Conservation (phyloP, 2,797 vertebrate genomes). For the Dermochelys coriacea region DNA sequence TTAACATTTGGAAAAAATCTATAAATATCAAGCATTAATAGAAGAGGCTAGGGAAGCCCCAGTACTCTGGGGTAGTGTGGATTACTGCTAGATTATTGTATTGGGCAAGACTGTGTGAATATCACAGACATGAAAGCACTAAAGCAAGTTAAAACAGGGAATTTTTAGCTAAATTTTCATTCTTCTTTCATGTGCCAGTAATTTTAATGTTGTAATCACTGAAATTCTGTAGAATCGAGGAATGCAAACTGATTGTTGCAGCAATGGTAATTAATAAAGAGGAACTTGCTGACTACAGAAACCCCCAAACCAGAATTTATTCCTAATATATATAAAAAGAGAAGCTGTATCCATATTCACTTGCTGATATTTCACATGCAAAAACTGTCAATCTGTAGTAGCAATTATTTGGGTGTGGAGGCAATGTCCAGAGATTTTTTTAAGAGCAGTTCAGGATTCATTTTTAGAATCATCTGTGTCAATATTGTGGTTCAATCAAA, state of each 20-base stretch:
- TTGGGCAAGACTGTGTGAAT: background rate
- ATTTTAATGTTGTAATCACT: background rate
- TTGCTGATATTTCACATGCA: background rate
- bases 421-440: background rate
- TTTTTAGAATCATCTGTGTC: background rate
- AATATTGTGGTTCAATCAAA: background rate
- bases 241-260: background rate
- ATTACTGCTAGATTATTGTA: background rate
- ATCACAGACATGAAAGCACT: background rate
- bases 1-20: background rate
- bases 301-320: background rate
- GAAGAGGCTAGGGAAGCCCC: background rate
- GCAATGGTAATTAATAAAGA: background rate
- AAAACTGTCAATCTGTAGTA: background rate
- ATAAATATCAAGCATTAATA: background rate
- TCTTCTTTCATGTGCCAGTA: background rate
- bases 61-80: background rate
- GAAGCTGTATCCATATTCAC: background rate
- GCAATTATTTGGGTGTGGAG: background rate
- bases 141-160: background rate
- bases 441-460: background rate
- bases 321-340: background rate
- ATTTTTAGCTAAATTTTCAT: background rate
- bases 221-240: background rate
- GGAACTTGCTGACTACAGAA: background rate